Conservation (phyloP, 2,797 vertebrate species). For the Falco novaeseelandiae region DNA sequence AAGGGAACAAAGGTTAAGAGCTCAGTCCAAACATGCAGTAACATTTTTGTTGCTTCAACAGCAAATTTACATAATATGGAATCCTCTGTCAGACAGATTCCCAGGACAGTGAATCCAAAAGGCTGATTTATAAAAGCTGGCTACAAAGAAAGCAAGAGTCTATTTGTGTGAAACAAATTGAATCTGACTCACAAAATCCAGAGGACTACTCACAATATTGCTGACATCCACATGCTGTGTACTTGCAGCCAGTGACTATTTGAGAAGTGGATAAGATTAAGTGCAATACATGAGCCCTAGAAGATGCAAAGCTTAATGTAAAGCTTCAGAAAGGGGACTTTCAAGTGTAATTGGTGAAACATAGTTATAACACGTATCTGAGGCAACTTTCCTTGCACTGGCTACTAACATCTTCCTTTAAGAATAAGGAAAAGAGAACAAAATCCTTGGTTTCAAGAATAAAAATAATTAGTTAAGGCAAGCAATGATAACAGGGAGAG, state of each 20-base stretch:
- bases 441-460: not conserved
- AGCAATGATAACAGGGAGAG: not conserved
- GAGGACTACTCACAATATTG: not conserved
- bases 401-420: not conserved
- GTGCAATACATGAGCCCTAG: not conserved
- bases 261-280: not conserved
- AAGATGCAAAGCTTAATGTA: not conserved
- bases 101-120: not conserved
- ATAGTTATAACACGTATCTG: not conserved
- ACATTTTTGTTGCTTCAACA: not conserved
- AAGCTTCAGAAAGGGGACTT: not conserved
- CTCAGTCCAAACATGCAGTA: not conserved
- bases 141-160: not conserved
- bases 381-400: not conserved
- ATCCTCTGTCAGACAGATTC: not conserved
- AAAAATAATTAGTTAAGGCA: not conserved
- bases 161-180: not conserved
- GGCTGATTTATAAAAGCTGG: not conserved
- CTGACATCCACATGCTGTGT: not conserved
- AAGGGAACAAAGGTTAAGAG: not conserved
- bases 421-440: not conserved
- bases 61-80: not conserved
- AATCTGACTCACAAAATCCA: not conserved
- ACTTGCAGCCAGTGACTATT: not conserved
- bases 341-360: not conserved